Evolutionary conservation across 1,140 invertebrate species (phyloP).

Genomic region (Drosophila sp.): DNA sequence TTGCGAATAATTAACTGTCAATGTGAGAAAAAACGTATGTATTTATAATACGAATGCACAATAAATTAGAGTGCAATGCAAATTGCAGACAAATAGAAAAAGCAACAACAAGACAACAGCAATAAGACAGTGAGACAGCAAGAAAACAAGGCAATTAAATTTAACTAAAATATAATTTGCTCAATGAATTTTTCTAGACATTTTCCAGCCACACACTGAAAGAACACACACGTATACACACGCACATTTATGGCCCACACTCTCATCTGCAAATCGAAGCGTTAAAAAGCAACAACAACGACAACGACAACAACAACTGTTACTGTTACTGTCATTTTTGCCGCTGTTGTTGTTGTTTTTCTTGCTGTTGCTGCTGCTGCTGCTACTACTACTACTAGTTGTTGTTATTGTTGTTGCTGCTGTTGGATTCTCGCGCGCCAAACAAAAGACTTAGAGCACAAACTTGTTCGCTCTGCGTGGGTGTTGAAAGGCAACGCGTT

Average conservation of each 20-base stretch:
- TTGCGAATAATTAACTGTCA: conserved; percentile 78
- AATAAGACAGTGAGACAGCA: conserved; percentile 8
- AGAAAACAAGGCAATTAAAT: conserved; percentile 62
- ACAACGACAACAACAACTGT: too few relatives aligned
- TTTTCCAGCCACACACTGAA: conserved; percentile 24
- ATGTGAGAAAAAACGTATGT: conserved; percentile 54
- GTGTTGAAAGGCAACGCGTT: conserved; percentile 62
- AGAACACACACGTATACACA: conserved; percentile 25
- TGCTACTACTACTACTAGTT: conserved; percentile 2
- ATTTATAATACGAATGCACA: conserved; percentile 50
- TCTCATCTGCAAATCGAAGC: conserved; percentile 49
- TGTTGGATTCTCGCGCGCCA: conserved; percentile 58
- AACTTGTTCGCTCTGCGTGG: conserved; percentile 78
- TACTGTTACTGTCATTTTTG: conserved; percentile 29
- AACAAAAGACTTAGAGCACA: conserved; percentile 76
- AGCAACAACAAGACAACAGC: conserved; percentile 25
- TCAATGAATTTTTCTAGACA: conserved; percentile 64
- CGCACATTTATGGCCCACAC: conserved; percentile 34
- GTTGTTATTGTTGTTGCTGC: neutral
- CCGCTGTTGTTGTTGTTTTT: conserved; percentile 18
- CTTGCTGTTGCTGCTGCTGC: too few relatives aligned
- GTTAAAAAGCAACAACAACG: conserved; percentile 37
- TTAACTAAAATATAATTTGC: conserved; percentile 42
- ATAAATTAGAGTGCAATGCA: conserved; percentile 76
- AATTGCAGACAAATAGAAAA: conserved; percentile 64